phyloP scores from a whole-genome alignment of 2,113 vertebrate genomes.

The Nicator chloris region DNA sequence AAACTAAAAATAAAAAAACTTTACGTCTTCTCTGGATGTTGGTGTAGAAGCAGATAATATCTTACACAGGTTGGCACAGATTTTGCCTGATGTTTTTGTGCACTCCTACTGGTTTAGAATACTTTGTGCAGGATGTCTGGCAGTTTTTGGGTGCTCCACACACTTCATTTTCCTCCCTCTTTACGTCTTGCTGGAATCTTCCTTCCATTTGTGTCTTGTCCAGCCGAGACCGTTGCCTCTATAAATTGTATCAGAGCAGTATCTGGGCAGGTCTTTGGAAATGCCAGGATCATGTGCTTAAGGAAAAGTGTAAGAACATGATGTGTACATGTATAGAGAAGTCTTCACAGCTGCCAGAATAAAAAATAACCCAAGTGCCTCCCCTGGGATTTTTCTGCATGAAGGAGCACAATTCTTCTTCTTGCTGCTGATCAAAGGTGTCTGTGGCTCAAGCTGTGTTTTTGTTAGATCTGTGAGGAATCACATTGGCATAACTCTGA shows the following conservation, averaged over 20 bases:
- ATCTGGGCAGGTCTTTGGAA: neutral
- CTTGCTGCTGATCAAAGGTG: neutral
- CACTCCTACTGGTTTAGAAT: neutral
- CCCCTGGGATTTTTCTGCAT: neutral
- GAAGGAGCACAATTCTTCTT: neutral
- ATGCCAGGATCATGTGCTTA: neutral
- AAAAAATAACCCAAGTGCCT: neutral
- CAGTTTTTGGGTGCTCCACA: neutral
- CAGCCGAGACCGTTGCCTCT: neutral
- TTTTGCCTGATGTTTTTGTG: neutral
- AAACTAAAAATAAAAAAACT: slow-evolving; percentile 7
- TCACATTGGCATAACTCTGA: neutral
- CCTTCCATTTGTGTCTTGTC: neutral
- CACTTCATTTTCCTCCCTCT: neutral
- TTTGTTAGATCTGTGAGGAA: neutral
- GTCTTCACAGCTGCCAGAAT: neutral
- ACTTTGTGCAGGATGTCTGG: neutral
- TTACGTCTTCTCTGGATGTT: neutral
- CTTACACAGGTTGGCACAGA: neutral
- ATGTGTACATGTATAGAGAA: neutral
- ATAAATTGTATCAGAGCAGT: neutral
- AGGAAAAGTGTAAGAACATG: fast-evolving
- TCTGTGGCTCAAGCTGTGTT: neutral
- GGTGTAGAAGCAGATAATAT: neutral
- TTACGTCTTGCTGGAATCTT: neutral